These are phyloP conservation scores for Carettochelys insculpta DNA, from an alignment of 2,113 vertebrate species.

Conservation along the genomic window DNA sequence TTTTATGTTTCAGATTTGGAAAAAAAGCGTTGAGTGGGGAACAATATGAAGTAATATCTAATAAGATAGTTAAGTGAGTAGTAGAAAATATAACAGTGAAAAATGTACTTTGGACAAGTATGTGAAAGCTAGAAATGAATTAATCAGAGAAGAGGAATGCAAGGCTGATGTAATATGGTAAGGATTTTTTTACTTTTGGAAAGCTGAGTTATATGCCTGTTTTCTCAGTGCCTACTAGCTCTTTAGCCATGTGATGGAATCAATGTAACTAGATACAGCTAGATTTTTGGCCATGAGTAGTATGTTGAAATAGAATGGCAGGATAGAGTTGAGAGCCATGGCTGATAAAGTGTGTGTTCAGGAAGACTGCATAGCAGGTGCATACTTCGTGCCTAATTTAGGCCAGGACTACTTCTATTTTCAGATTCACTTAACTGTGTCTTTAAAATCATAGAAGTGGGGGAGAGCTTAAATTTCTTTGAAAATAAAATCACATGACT, in stretches of 20 bases:
- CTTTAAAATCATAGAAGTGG: not conserved
- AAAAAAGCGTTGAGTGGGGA: not conserved
- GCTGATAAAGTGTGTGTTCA: not conserved
- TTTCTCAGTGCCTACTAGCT: not conserved
- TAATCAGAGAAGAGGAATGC: too few species aligned
- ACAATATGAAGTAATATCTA: not conserved
- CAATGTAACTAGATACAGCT: not conserved
- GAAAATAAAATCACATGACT: not conserved
- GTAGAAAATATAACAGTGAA: not conserved
- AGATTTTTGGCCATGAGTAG: not conserved
- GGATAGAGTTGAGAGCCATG: not conserved
- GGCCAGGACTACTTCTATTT: not conserved
- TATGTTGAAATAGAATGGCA: not conserved
- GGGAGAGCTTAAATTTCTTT: not conserved
- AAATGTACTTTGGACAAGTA: not conserved
- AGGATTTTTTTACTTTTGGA: not conserved
- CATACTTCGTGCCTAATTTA: not conserved
- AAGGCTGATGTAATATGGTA: not conserved
- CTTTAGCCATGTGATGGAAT: not conserved
- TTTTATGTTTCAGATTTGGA: not conserved
- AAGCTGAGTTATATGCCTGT: not conserved
- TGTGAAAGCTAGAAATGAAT: not conserved
- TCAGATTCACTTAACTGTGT: not conserved
- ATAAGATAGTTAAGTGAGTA: not conserved
- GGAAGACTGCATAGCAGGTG: conserved; percentile 1